Conservation (phyloP, 37 sponge, comb jelly and placozoan genomes). For the Ianthella basta region DNA sequence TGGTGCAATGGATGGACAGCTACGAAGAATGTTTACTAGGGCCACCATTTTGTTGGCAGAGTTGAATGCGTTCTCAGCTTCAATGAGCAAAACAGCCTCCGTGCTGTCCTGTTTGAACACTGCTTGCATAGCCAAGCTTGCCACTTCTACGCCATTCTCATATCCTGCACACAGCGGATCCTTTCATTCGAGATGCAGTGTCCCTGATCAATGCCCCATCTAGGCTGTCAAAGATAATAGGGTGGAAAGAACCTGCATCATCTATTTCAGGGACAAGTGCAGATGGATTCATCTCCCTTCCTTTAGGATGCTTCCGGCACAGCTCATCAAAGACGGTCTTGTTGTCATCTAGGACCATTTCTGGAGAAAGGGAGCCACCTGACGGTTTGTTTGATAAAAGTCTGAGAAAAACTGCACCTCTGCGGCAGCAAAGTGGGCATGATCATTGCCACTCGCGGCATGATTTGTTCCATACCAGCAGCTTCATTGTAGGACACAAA, state of each 20-base stretch:
- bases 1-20: constrained; percentile 21
- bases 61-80: constrained; percentile 17
- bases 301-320: constrained; percentile 8
- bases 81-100: not conserved
- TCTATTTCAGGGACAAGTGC: constrained; percentile 1
- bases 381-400: not conserved
- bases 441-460: too few relatives aligned
- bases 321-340: constrained; percentile 1
- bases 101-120: not conserved
- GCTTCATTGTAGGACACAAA: too few relatives aligned
- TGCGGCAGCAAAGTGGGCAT: too few relatives aligned
- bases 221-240: too few relatives aligned
- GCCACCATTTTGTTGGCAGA: not conserved
- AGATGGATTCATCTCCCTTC: constrained; percentile 9
- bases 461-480: too few relatives aligned
- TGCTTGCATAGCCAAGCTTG: constrained; percentile 1
- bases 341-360: not conserved
- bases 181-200: not conserved
- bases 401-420: too few relatives aligned
- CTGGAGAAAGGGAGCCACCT: not conserved
- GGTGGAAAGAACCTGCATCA: constrained; percentile 1
- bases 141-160: constrained; percentile 20
- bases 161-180: constrained; percentile 18
- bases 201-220: not conserved
- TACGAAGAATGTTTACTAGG: not conserved